Percentiles rank a stretch among this genome's conserved stretches.
These are phyloP conservation scores for Hydriomena furcata DNA, from an alignment of 2,888 invertebrate species.

Conservation along the genomic window DNA sequence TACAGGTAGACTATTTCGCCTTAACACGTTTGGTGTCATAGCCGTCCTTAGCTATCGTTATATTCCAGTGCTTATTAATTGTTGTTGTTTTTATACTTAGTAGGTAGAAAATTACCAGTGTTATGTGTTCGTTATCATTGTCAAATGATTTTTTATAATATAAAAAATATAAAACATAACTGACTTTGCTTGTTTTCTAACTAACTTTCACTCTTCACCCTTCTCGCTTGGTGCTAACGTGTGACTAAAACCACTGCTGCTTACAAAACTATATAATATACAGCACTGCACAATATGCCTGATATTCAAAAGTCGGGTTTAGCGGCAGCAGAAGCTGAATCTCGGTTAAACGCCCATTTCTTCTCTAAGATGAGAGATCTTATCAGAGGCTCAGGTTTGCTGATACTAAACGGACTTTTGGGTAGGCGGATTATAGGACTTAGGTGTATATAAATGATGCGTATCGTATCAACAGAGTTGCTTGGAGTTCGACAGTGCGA, in stretches of 20 bases:
- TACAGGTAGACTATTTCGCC: conserved; percentile 63
- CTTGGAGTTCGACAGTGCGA: conserved; percentile 81
- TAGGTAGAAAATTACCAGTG: conserved; percentile 68
- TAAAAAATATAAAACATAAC: conserved; percentile 57
- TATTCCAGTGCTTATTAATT: conserved; percentile 29
- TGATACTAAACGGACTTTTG: too few relatives aligned
- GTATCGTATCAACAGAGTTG: conserved; percentile 70
- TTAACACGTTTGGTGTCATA: conserved; percentile 22
- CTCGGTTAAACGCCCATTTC: too few relatives aligned
- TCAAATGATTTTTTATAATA: conserved; percentile 65
- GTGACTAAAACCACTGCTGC: conserved; percentile 23
- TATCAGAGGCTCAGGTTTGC: too few relatives aligned
- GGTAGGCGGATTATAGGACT: not conserved
- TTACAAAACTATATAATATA: conserved; percentile 18
- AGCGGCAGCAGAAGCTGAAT: too few relatives aligned
- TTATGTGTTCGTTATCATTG: conserved; percentile 58
- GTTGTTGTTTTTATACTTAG: conserved; percentile 57
- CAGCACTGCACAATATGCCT: not conserved
- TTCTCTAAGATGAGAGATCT: too few relatives aligned
- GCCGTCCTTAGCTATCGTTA: conserved; percentile 30
- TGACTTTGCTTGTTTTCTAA: conserved; percentile 66
- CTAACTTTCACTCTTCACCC: conserved; percentile 43
- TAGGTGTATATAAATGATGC: conserved; percentile 35
- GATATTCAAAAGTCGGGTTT: not conserved
- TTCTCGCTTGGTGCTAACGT: conserved; percentile 13